Conservation (phyloP, 2,888 invertebrate species). For the Coelogynopora nodosa region DNA sequence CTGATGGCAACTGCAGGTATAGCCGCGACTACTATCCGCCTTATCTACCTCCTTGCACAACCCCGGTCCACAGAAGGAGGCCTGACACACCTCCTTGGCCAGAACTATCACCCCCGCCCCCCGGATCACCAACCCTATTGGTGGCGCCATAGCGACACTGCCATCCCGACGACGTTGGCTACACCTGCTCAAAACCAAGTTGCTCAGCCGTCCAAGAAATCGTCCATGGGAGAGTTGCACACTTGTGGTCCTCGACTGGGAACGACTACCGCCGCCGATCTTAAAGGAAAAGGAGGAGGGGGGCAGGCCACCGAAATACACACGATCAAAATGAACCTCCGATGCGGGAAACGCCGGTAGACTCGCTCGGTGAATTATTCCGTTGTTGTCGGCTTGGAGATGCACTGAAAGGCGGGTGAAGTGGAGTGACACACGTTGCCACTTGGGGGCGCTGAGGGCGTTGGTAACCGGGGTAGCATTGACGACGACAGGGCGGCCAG, state of each 20-base stretch:
- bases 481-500: background rate
- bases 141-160: background rate
- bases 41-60: background rate
- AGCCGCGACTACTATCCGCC: background rate
- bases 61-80: background rate
- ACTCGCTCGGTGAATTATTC: background rate
- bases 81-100: background rate
- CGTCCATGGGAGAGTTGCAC: background rate
- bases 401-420: background rate
- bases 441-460: background rate
- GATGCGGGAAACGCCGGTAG: background rate
- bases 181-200: background rate
- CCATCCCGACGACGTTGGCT: background rate
- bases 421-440: background rate
- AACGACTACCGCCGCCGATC: background rate
- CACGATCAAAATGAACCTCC: background rate
- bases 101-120: background rate
- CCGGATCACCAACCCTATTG: background rate
- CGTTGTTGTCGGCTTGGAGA: background rate
- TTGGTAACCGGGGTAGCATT: background rate
- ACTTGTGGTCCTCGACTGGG: background rate
- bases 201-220: background rate
- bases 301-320: background rate
- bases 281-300: no score
- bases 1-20: background rate